Conservation (phyloP, 2,888 invertebrate genomes). For the Tanytarsus gracilentus region DNA sequence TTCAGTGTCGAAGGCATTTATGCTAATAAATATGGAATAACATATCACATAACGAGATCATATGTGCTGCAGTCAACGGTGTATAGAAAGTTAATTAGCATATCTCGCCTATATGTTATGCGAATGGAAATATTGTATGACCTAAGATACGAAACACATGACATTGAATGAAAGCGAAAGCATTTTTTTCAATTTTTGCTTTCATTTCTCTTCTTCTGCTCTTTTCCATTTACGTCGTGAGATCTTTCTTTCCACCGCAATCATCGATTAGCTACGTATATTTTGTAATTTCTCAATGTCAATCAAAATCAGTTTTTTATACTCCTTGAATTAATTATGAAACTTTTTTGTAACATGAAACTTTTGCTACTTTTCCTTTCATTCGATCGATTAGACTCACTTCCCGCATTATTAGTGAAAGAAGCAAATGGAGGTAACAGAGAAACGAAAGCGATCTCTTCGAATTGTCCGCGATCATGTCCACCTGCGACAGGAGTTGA, state of each 20-base stretch:
- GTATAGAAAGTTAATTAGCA: constrained; percentile 11
- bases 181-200: neutral
- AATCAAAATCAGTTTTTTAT: neutral
- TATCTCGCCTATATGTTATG: neutral
- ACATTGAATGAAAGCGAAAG: constrained; percentile 12
- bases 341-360: too few relatives aligned
- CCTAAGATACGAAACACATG: constrained; percentile 10
- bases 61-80: neutral
- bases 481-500: constrained; percentile 40
- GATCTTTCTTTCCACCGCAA: too few relatives aligned
- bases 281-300: neutral
- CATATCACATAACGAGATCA: neutral
- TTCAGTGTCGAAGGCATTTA: too few relatives aligned
- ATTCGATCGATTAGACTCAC: too few relatives aligned
- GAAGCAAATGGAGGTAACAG: too few relatives aligned
- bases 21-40: too few relatives aligned
- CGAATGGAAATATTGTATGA: neutral
- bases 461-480: constrained; percentile 36
- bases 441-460: constrained; percentile 20
- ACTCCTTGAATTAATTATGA: too few relatives aligned
- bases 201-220: neutral
- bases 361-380: too few relatives aligned
- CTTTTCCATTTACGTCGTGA: too few relatives aligned
- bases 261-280: too few relatives aligned
- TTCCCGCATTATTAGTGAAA: too few relatives aligned